Evolutionary conservation across 2,113 vertebrate genomes (phyloP), one percentile per base, ranked within the genome.

Genomic region (Dicaeum eximium): DNA sequence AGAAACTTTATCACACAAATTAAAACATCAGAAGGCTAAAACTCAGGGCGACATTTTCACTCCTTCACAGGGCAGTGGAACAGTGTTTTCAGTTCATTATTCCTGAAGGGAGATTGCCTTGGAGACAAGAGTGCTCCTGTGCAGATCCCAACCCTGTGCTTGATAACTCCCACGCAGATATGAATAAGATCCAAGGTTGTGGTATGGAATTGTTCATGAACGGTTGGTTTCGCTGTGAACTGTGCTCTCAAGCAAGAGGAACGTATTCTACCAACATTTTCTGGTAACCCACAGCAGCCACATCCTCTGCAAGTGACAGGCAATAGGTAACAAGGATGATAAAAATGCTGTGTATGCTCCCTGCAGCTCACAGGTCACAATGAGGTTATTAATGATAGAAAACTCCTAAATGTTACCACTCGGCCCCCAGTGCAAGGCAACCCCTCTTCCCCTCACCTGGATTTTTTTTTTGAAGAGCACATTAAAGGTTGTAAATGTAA

Each of bases 281-380:
- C 94, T 95, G 94, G 93, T 92, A 95, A 94, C 91, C 92, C 93
- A 89, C 90, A 94, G 67, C 66, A 94, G 84, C 95, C 94, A 95
- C 93, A 95, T 95, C 95, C 96, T 96, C 87, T 96, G 73, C 62
- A 90, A 79, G 66, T 94, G 77, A 94, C 83, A 91, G 6, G 84
- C 70, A 72, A n/a, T n/a, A 80, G 61, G 87, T 72, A 69, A 58
- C 1, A 9, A 69, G 47, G 90, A 40, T 86, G 87, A 88, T 66
- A 80, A 90, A 93, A 42, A 53, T 0, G 0, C 57, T 2, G 1
- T 2, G 0, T 64, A 35, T 1, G 1, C 70, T 82, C 50, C 83
- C 66, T 73, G 81, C 51, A 82, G 45, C 58, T 70, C 35, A 42
- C 22, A 80, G 81, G 62, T 91, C 81, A 62, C 8, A 5, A 23